Percentiles rank a stretch among this genome's conserved stretches.
Evolutionary conservation across 2,113 vertebrate species (phyloP).

Genomic region (Brachionichthys hirsutus): DNA sequence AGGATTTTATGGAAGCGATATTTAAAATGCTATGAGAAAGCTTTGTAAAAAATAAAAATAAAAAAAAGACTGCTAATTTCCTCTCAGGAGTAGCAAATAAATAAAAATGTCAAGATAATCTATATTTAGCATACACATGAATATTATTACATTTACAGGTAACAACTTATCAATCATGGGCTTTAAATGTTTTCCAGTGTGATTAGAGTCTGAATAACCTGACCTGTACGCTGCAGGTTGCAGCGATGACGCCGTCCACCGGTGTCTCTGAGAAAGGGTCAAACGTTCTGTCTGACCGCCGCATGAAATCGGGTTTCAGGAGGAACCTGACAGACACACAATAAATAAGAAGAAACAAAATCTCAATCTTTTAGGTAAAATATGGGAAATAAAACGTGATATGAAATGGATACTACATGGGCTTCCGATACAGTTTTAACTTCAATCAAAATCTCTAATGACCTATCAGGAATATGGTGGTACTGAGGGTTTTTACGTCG

Average conservation of each 20-base stretch:
- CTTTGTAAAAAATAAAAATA: background rate
- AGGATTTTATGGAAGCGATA: too few species aligned
- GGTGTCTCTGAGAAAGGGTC: slow-evolving; percentile 98
- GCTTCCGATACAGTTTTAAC: background rate
- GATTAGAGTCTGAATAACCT: background rate
- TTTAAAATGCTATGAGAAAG: background rate
- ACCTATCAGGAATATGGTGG: background rate
- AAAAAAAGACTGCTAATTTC: background rate
- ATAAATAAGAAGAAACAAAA: background rate
- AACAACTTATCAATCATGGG: too few species aligned
- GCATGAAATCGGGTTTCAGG: slow-evolving; percentile 97
- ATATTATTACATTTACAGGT: too few species aligned
- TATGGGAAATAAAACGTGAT: background rate
- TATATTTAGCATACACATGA: too few species aligned
- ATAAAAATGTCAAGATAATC: background rate
- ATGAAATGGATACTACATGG: background rate
- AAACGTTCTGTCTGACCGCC: slow-evolving; percentile 92
- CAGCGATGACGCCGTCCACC: slow-evolving; percentile 98
- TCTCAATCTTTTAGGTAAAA: background rate
- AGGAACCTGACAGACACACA: slow-evolving; percentile 80
- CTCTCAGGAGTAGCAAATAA: background rate
- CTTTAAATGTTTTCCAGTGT: background rate
- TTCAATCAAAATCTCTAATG: background rate
- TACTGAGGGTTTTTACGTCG: background rate
- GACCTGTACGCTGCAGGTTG: slow-evolving; percentile 97